Base-by-base conservation (phyloP, 2,888 invertebrate species). In the Phyllotreta striolata region DNA sequence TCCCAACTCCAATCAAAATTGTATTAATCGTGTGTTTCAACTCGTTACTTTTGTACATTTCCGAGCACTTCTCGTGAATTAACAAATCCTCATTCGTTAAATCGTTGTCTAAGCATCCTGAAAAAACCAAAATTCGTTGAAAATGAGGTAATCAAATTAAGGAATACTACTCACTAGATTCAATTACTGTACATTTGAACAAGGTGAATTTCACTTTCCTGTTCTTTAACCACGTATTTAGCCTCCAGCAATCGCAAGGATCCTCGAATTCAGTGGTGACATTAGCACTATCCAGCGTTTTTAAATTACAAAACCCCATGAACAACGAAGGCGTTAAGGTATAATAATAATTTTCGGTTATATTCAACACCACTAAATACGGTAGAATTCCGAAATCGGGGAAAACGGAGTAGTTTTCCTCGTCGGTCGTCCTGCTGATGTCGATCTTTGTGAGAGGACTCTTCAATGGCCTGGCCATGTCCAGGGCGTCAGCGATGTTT, bases 241-340 rank as follows among this genome's bases (percentile, higher is more conserved):
- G 69, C 38, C 68, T 74, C 77, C 76, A 78, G 63, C 81, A 81
- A 38, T 80, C 78, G 63, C 81, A 81, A 0, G 69, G 67, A 24
- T 77, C 67, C 3, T 74, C 69, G 65, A 75, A 80, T 46, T 64
- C 66, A 2, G 72, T 68, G 1, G 76, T 75, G 1, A 77, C 74
- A 69, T 80, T 78, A 3, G 64, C 65, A 56, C 74, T 79, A 3
- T 70, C 66, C 51, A 80, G 72, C 8, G 69, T 69, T 60, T 77
- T 68, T 55, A 81, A 66, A 69, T 75, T 79, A 62, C 81, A 81
- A 8, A 81, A 68, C 0, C 80, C 79, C 8, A 80, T 77, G 62
- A 80, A 77, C 54, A 80, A 74, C 14, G 63, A 72, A 1, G 77
- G 66, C 9, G 69, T 69, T 62, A 80, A 43, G 13, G 69, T 64